Evolutionary conservation across 1,140 invertebrate genomes (phyloP), one percentile per base, ranked within the genome.

Genomic region (Drosophila suzukii): DNA sequence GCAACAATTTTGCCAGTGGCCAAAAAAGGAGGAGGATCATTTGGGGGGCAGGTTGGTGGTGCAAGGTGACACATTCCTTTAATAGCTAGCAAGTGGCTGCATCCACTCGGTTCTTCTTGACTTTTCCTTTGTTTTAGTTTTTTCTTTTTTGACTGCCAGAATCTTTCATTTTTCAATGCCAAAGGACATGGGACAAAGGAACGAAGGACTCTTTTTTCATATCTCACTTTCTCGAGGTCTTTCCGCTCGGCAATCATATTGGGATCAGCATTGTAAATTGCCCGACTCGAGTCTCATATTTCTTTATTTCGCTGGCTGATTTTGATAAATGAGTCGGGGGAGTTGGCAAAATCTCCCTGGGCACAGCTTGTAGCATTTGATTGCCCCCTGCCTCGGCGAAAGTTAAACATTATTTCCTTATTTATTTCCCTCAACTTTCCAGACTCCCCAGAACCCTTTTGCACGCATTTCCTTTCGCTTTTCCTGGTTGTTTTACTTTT

Each of bases 331-430:
- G 77, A 50, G 65, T 43, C 57, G 58, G 34, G 20, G 60, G 27
- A 53, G 38, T 36, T 62, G 65, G 55, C 34, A 55, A 54, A 58
- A 13, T 57, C 63, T 73, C 51, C 58, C 70, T 15, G 44, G 61
- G 65, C 65, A 56, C 46, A 76, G 73, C 62, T 73, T 70, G 56
- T 51, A 58, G 17, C 73, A 78, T 81, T 81, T 83, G 57, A 78
- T 82, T 82, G 75, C 77, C 60, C 60, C 58, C 78, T 59, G 74
- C 63, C 59, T 17, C 50, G 43, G 56, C 49, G 41, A 70, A 79
- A 85, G 82, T 86, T 86, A 75, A 86, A 78, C 78, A 78, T 76
- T 81, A 82, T 82, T 82, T 88, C 78, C 79, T 82, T 86, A 78
- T 85, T 85, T 85, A 81, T 85, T 86, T 86, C 65, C 78, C 59